Percentiles rank a stretch among this genome's conserved stretches.
These are phyloP conservation scores for Teleogryllus oceanicus DNA, from an alignment of 2,888 invertebrate species.

Conservation along the genomic window DNA sequence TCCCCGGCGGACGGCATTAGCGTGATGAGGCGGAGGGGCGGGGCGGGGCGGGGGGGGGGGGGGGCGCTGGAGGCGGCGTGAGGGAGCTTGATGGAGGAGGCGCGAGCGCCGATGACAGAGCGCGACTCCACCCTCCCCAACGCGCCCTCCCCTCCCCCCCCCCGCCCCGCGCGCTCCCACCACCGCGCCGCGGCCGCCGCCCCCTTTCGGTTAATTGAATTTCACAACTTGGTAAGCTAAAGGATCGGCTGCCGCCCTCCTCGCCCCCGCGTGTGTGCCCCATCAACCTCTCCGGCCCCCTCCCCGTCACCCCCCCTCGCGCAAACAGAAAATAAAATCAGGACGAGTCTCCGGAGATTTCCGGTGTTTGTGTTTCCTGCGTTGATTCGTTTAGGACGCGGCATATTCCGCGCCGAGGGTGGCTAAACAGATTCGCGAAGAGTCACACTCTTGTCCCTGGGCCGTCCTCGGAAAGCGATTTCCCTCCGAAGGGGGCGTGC, in stretches of 20 bases:
- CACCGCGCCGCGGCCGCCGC: background rate
- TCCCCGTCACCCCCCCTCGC: background rate
- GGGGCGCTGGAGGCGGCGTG: constrained; percentile 18
- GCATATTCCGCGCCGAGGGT: background rate
- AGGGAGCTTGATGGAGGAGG: background rate
- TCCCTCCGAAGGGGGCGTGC: background rate
- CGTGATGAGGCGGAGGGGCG: constrained; percentile 28
- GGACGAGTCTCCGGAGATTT: constrained; percentile 12
- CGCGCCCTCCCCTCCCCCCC: no score
- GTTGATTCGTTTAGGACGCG: background rate
- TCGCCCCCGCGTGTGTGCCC: background rate
- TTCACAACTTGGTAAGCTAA: constrained; percentile 29
- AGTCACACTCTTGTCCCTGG: background rate
- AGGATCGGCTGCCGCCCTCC: background rate
- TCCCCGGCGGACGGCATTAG: constrained; percentile 29
- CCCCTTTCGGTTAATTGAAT: constrained; percentile 33
- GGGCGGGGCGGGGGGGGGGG: constrained; percentile 20
- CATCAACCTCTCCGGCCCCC: constrained; percentile 3
- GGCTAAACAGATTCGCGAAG: constrained; percentile 1
- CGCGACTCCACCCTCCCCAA: no score
- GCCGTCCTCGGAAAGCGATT: background rate
- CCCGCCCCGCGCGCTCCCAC: background rate
- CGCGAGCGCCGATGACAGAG: no score
- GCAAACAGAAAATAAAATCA: constrained; percentile 22
- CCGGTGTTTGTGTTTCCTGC: constrained; percentile 18